Evolutionary conservation across 2,113 vertebrate species (phyloP).

Genomic region (Oxyruncus cristatus): DNA sequence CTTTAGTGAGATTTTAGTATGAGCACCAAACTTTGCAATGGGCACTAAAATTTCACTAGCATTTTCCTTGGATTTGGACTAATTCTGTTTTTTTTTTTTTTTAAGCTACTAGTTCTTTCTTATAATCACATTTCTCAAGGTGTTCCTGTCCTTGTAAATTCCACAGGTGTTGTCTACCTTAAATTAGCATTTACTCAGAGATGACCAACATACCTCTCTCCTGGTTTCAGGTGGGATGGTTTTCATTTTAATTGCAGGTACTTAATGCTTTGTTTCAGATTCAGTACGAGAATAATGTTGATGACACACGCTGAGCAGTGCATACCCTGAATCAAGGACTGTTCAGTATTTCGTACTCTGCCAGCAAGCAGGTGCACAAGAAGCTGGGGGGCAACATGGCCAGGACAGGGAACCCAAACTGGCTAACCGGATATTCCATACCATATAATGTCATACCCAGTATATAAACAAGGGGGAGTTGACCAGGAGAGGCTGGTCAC

Average conservation of each 20-base stretch:
- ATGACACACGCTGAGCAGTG: too few relatives aligned
- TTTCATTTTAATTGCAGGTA: background rate
- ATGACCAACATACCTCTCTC: accelerated
- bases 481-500: background rate
- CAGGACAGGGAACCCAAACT: background rate
- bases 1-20: background rate
- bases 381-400: accelerated
- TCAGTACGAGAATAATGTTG: background rate
- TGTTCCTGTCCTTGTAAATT: background rate
- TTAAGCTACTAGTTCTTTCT: background rate
- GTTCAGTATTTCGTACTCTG: background rate
- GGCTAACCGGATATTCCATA: background rate
- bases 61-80: background rate
- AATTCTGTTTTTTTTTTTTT: too few relatives aligned
- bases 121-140: background rate
- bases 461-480: background rate
- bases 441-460: background rate
- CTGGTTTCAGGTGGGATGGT: background rate
- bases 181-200: background rate
- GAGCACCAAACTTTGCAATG: background rate
- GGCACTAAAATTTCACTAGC: background rate
- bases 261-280: background rate
- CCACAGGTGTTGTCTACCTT: background rate
- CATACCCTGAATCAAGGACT: background rate
- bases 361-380: background rate